Base-by-base conservation (phyloP, 2,113 vertebrate genomes). In the Colaptes auratus region DNA sequence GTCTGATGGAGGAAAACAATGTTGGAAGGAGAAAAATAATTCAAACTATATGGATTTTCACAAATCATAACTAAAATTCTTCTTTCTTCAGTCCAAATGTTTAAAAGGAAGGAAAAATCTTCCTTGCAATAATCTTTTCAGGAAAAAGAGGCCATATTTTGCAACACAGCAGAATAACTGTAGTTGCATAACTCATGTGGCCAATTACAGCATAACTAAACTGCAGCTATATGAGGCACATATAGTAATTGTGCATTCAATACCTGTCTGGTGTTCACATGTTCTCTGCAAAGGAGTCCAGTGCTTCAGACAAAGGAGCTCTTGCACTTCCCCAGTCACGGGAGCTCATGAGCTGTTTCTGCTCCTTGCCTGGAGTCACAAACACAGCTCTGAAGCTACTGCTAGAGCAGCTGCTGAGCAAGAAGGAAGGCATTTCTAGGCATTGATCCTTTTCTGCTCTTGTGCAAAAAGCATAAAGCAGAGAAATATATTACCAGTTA, bases 341-440 rank as follows among this genome's bases (percentile, higher is more conserved):
- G 64, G 72, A 71, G 58, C 50, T 12, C 1, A 8, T 2, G 13
- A 44, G 8, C 25, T 3, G 35, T 24, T 84, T 60, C 27, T 12
- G 1, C 44, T 65, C 53, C 60, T 60, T 1, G 2, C 52, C 9
- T 2, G 2, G 33, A 60, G 35, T 53, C 42, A 23, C 20, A 12
- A 7, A 1, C 6, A 0, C 12, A 0, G 15, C 9, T 35, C 35
- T 14, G 50, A 59, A 53, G 44, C 19, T 20, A 4, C 31, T 1
- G 15, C 63, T 16, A 55, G 48, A 75, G 76, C 69, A 69, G 25
- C 82, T 44, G 50, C 71, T 27, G 5, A 1, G 8, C 44, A 17
- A 59, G 64, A 64, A 64, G 56, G 65, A 46, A 53, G 44, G 65
- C 28, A 3, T 65, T 69, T 58, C 56, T 33, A 23, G 52, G 50